Percentiles rank a stretch among this genome's conserved stretches.
Evolutionary conservation across 1,140 invertebrate genomes (phyloP).

Genomic region (Caenorhabditis elegans): DNA sequence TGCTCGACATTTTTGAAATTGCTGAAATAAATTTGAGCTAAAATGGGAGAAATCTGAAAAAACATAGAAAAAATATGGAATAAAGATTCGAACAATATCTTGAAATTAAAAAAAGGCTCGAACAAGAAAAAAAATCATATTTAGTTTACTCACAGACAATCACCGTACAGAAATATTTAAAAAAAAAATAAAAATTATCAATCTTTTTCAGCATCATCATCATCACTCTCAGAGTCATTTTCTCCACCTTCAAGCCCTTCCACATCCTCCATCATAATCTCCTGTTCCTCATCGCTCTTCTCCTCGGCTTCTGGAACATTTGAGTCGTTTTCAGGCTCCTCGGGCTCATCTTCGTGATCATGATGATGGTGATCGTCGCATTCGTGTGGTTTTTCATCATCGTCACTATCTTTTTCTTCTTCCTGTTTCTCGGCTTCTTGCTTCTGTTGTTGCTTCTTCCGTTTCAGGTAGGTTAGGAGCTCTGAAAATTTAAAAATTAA

Average conservation of each 20-base stretch:
- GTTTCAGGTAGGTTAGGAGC: slow-evolving; percentile 24
- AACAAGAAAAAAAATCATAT: too few relatives aligned
- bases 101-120: too few relatives aligned
- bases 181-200: not conserved
- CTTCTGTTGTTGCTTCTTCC: not conserved
- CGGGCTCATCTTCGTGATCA: not conserved
- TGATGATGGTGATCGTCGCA: not conserved
- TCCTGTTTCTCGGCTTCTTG: not conserved
- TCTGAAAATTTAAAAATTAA: not conserved
- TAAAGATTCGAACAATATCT: too few relatives aligned
- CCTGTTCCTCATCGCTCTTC: not conserved
- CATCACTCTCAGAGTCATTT: not conserved
- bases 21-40: not conserved
- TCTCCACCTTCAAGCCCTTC: slow-evolving; percentile 19
- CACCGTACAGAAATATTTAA: too few relatives aligned
- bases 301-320: not conserved
- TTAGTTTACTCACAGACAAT: too few relatives aligned
- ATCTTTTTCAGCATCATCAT: not conserved
- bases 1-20: not conserved
- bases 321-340: not conserved
- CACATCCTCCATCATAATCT: slow-evolving; percentile 38
- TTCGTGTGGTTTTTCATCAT: not conserved
- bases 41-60: too few relatives aligned
- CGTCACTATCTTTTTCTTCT: not conserved
- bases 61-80: too few relatives aligned